Evolutionary conservation across 2,113 vertebrate species (phyloP).

Genomic region (Megaceryle maxima): DNA sequence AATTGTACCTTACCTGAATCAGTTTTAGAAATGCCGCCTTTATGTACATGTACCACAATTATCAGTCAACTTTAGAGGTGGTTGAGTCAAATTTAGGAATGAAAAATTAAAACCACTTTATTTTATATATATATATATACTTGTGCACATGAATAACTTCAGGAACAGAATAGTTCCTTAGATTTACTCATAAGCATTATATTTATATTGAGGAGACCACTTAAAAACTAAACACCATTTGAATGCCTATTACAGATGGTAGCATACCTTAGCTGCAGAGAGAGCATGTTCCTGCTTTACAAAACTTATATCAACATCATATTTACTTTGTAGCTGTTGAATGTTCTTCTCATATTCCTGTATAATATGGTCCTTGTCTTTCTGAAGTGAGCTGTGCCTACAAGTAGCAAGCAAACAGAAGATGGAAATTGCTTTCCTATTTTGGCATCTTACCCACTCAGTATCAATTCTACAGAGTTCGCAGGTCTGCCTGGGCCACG

Average conservation of each 20-base stretch:
- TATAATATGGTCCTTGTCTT: conserved; percentile 79
- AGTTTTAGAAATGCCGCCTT: background rate
- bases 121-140: background rate
- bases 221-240: background rate
- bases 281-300: conserved; percentile 84
- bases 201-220: background rate
- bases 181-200: background rate
- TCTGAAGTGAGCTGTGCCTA: conserved; percentile 79
- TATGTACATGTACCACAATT: background rate
- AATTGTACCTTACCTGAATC: background rate
- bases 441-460: background rate
- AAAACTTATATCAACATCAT: conserved; percentile 79
- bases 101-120: background rate
- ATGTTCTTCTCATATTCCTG: conserved; percentile 77
- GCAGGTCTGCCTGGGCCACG: background rate
- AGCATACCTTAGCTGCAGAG: conserved; percentile 84
- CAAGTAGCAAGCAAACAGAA: conserved; percentile 29
- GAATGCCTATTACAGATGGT: background rate
- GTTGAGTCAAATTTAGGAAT: background rate
- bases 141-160: background rate
- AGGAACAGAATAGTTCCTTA: background rate
- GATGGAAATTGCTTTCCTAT: background rate
- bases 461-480: background rate
- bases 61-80: background rate
- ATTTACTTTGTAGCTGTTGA: conserved; percentile 80